Percentiles rank a stretch among this genome's conserved stretches.
These are phyloP conservation scores for Drosophila vallismaia DNA, from an alignment of 2,888 invertebrate genomes.

Conservation along the genomic window DNA sequence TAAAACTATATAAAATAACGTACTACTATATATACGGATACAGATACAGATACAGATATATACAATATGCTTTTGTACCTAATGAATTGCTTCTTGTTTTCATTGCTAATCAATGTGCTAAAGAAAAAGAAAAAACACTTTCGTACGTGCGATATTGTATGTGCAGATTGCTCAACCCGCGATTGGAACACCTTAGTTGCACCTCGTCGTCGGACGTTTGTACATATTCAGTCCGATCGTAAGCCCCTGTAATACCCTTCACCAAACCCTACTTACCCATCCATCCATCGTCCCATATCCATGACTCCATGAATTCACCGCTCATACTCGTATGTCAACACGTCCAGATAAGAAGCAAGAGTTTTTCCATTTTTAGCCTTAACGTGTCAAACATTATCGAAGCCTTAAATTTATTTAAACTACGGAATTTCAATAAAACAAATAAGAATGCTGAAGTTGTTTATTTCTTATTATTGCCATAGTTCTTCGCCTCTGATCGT, in stretches of 20 bases:
- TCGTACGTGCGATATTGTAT: constrained; percentile 37
- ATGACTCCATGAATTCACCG: constrained; percentile 30
- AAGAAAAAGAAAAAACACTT: constrained; percentile 1
- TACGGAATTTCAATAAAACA: constrained; percentile 69
- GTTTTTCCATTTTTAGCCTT: constrained; percentile 76
- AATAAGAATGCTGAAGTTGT: constrained; percentile 37
- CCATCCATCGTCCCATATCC: constrained; percentile 22
- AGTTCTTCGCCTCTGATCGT: neutral
- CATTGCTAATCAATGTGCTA: constrained; percentile 30
- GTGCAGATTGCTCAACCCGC: constrained; percentile 31
- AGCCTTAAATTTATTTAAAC: constrained; percentile 76
- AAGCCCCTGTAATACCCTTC: constrained; percentile 31
- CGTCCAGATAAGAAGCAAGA: constrained; percentile 58
- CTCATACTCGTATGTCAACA: constrained; percentile 4
- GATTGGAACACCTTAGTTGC: constrained; percentile 1
- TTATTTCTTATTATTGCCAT: neutral
- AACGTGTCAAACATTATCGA: constrained; percentile 70
- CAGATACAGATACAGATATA: constrained; percentile 42
- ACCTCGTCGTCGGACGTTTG: constrained; percentile 35
- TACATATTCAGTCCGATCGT: constrained; percentile 38
- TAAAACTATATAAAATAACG: constrained; percentile 49
- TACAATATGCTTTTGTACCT: constrained; percentile 76
- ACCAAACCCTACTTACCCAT: constrained; percentile 8
- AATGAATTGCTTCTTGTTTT: constrained; percentile 70
- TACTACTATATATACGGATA: constrained; percentile 49